Percentiles rank a stretch among this genome's conserved stretches.
Conservation (phyloP, 2,113 vertebrate genomes). For the Podiceps cristatus region DNA sequence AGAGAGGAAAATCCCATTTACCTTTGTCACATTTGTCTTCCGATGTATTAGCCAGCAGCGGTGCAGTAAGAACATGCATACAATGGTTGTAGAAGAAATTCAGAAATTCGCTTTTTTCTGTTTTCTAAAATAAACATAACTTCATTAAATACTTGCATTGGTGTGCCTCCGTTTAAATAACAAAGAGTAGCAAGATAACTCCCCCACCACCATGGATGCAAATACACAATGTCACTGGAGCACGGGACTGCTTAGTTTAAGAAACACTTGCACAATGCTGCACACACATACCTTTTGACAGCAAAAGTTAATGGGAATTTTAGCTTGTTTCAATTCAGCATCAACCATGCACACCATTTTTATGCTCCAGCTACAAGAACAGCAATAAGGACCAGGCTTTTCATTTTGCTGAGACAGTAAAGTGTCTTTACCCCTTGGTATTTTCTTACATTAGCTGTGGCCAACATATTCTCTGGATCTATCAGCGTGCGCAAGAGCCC, state of each 20-base stretch:
- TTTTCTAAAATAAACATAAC: slow-evolving; percentile 85
- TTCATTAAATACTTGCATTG: not conserved
- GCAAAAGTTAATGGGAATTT: not conserved
- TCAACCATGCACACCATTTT: not conserved
- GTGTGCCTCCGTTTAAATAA: not conserved
- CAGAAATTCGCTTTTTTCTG: slow-evolving; percentile 97
- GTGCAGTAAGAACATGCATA: slow-evolving; percentile 97
- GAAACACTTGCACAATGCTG: not conserved
- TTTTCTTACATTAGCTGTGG: slow-evolving; percentile 92
- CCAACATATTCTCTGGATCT: slow-evolving; percentile 98
- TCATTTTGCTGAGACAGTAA: not conserved
- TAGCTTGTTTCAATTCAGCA: not conserved
- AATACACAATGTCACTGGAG: not conserved
- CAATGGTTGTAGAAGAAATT: slow-evolving; percentile 99
- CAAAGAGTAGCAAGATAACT: not conserved
- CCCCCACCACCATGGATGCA: not conserved
- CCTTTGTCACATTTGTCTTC: slow-evolving; percentile 92
- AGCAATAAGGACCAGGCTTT: not conserved
- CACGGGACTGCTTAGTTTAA: not conserved
- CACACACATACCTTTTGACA: not conserved
- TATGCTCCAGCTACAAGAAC: not conserved
- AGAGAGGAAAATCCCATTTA: slow-evolving; percentile 48
- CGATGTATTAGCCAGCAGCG: slow-evolving; percentile 94
- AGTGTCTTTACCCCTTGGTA: slow-evolving; percentile 45
- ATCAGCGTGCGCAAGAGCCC: slow-evolving; percentile 95